Evolutionary conservation across 2,797 vertebrate genomes (phyloP).

Genomic region (Vireo griseus): DNA sequence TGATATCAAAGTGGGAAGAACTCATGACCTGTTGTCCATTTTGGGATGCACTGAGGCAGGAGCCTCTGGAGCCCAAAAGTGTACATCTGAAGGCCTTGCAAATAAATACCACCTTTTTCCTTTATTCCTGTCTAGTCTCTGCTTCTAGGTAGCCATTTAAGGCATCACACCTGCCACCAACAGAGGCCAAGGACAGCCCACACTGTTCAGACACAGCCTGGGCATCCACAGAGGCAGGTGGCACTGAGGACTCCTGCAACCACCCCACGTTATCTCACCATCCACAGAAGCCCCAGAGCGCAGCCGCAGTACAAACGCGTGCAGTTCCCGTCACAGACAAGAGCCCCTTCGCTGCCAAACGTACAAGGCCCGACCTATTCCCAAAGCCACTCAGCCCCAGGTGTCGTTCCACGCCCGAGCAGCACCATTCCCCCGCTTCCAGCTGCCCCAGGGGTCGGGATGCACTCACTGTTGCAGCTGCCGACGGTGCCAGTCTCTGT

Average conservation of each 20-base stretch:
- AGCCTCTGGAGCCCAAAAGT: no score
- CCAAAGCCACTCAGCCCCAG: neutral
- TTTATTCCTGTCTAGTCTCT: no score
- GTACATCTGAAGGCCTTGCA: no score
- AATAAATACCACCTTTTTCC: no score
- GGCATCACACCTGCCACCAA: neutral
- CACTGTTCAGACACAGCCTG: neutral
- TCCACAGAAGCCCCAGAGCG: neutral
- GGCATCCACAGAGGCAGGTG: neutral
- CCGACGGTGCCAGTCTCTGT: conserved; percentile 71
- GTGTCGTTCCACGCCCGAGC: neutral
- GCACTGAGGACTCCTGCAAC: neutral
- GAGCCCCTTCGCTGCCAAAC: neutral
- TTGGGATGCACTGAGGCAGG: no score
- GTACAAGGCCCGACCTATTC: neutral
- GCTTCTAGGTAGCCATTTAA: no score
- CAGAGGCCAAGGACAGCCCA: neutral
- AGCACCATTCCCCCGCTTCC: conserved; percentile 35
- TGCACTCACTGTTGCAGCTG: conserved; percentile 78
- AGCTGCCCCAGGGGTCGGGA: conserved; percentile 49
- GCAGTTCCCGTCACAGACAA: neutral
- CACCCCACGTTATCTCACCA: neutral
- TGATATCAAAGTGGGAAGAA: no score
- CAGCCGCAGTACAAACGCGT: accelerated
- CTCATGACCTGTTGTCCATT: no score